Evolutionary conservation across 2,113 vertebrate genomes (phyloP).

Genomic region (Lycaon pictus): DNA sequence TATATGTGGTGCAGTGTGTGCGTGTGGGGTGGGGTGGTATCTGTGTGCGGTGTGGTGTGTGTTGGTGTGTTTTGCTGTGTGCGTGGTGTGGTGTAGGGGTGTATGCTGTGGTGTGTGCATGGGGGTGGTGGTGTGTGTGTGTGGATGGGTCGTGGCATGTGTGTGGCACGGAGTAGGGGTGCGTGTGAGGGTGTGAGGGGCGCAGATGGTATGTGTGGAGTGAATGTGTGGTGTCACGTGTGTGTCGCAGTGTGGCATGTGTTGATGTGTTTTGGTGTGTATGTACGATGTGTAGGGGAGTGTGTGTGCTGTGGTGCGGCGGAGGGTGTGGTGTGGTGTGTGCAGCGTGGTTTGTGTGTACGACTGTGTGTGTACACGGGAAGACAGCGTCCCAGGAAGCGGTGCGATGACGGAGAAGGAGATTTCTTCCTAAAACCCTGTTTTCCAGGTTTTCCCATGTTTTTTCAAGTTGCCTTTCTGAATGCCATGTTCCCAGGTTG

Average conservation of each 20-base stretch:
- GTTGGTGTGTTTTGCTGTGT: background rate
- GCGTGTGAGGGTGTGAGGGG: background rate
- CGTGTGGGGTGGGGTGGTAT: background rate
- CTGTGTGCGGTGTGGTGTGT: too few relatives aligned
- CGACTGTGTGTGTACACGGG: too few relatives aligned
- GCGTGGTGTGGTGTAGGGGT: rapidly evolving
- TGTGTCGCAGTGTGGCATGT: rapidly evolving
- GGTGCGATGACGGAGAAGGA: background rate
- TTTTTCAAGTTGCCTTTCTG: background rate
- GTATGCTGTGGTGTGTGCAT: background rate
- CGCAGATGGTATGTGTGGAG: background rate
- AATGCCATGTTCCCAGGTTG: background rate
- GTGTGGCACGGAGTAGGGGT: rapidly evolving
- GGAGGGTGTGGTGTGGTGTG: background rate
- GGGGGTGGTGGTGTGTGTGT: background rate
- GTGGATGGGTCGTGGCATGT: background rate
- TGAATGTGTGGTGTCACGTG: background rate
- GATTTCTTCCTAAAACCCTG: background rate
- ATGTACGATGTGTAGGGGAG: background rate
- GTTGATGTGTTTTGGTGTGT: background rate
- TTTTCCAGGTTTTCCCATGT: background rate
- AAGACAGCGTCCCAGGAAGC: background rate
- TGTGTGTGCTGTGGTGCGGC: too few relatives aligned
- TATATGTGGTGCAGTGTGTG: background rate
- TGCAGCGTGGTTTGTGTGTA: background rate